Conservation (phyloP, 2,797 vertebrate species). For the Micrastur ruficollis region DNA sequence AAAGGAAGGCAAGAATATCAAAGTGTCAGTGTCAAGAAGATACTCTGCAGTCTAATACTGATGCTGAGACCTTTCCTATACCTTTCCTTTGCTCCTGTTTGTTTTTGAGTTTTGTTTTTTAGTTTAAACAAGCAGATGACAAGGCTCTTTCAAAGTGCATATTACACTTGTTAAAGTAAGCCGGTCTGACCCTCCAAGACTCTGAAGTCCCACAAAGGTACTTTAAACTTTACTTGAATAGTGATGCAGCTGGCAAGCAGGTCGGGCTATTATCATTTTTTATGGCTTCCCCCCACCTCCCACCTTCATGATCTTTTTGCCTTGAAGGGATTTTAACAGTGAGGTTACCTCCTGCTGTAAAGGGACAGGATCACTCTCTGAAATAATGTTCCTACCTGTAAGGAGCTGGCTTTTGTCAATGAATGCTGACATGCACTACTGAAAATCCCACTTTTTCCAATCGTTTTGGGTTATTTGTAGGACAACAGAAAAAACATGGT, state of each 20-base stretch:
- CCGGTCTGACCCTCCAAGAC: conserved; percentile 2
- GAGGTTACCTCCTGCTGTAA: not conserved
- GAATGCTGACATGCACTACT: not conserved
- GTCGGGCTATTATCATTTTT: conserved; percentile 16
- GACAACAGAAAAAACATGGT: not conserved
- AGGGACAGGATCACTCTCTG: not conserved
- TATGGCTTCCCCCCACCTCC: not conserved
- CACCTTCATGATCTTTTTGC: not conserved
- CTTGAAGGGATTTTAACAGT: conserved; percentile 37
- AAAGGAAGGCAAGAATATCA: conserved; percentile 14
- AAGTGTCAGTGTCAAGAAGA: not conserved
- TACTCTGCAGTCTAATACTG: not conserved
- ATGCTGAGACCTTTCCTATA: conserved; percentile 15
- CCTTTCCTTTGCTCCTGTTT: conserved; percentile 40
- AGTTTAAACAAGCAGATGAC: conserved; percentile 35
- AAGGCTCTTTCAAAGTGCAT: conserved; percentile 25
- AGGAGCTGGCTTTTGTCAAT: conserved; percentile 16
- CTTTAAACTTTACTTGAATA: conserved; percentile 69
- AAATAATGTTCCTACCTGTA: conserved; percentile 14
- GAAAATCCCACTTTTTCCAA: not conserved
- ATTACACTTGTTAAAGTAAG: conserved; percentile 34
- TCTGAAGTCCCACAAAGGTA: conserved; percentile 35
- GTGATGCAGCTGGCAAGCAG: conserved; percentile 32
- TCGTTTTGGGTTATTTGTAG: not conserved
- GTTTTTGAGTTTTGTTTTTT: not conserved